phyloP scores from a whole-genome alignment of 2,888 invertebrate genomes.

The Pseudoips prasinana region DNA sequence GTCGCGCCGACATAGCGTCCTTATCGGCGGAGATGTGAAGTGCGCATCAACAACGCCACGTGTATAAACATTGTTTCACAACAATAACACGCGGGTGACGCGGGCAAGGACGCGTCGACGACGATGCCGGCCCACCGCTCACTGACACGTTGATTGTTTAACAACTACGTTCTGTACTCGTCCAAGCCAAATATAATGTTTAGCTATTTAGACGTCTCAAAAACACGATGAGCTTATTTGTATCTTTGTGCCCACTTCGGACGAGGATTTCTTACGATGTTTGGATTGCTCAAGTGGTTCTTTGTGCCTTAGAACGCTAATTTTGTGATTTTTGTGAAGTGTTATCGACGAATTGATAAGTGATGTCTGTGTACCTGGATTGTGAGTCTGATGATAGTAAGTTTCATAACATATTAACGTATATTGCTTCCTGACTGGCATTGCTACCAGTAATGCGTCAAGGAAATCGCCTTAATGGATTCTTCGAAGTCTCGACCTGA shows the following conservation, averaged over 20 bases:
- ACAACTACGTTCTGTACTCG: slow-evolving; percentile 39
- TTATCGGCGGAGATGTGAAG: slow-evolving; percentile 62
- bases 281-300: slow-evolving; percentile 46
- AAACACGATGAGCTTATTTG: slow-evolving; percentile 42
- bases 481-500: slow-evolving; percentile 54
- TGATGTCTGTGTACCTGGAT: slow-evolving; percentile 46
- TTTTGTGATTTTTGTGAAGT: slow-evolving; percentile 33
- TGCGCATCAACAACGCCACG: slow-evolving; percentile 71
- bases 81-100: slow-evolving; percentile 73
- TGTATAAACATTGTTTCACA: slow-evolving; percentile 79
- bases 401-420: slow-evolving; percentile 39
- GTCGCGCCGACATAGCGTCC: slow-evolving; percentile 64
- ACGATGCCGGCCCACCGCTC: slow-evolving; percentile 46
- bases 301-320: slow-evolving; percentile 46
- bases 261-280: slow-evolving; percentile 45
- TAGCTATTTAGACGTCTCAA: slow-evolving; percentile 36
- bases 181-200: slow-evolving; percentile 36
- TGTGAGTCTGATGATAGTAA: slow-evolving; percentile 49
- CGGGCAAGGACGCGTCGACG: slow-evolving; percentile 61
- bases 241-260: slow-evolving; percentile 30
- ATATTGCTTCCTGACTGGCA: slow-evolving; percentile 36
- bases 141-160: slow-evolving; percentile 44
- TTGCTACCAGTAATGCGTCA: slow-evolving; percentile 54
- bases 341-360: slow-evolving; percentile 29
- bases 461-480: slow-evolving; percentile 64